Evolutionary conservation across 2,113 vertebrate species (phyloP), one percentile per base, ranked within the genome.

Genomic region (Odontophorus gujanensis): DNA sequence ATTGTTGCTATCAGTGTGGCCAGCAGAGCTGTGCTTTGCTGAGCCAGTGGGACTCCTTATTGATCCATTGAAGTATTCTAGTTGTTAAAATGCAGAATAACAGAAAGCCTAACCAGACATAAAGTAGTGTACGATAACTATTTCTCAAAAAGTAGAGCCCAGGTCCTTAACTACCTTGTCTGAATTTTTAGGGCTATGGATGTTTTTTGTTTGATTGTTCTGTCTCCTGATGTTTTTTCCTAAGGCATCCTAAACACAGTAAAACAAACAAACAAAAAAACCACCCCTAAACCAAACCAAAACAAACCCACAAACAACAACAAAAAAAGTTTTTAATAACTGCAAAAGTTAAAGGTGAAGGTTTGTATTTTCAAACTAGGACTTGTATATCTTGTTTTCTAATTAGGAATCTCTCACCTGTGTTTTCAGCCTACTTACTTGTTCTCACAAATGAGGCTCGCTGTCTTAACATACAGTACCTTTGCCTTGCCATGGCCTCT

Each of bases 1-100:
- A 42, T 89, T 95, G 55, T 91, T 77, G 55, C 69, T 79, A 81
- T 50, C 86, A n/a, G 42, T 48, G 92, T 92, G 91, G 73, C 78
- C 81, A 79, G 48, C n/a, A 51, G 59, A 0, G 0, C 50, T 88
- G 18, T 91, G 76, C 65, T 79, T 19, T 4, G 0, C 61, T 80
- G 62, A 82, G 48, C 63, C 66, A 62, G 12, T 69, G 50, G 63
- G 50, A 71, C 42, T 85, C 14, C 62, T 65, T 42, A 80, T 53
- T 24, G 18, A 50, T 73, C 24, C 32, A n/a, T 28, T 85, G 34
- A 69, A 79, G 16, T 88, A 91, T 87, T 87, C 53, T 91, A 57
- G 73, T 75, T 66, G 32, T 71, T 74, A 62, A 92, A 93, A 86
- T 83, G 28, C 79, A 89, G 4, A 13, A 10, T 65, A 78, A 51